Evolutionary conservation across 1,140 invertebrate species (phyloP), one percentile per base, ranked within the genome.

Genomic region (Brachionus rubens): DNA sequence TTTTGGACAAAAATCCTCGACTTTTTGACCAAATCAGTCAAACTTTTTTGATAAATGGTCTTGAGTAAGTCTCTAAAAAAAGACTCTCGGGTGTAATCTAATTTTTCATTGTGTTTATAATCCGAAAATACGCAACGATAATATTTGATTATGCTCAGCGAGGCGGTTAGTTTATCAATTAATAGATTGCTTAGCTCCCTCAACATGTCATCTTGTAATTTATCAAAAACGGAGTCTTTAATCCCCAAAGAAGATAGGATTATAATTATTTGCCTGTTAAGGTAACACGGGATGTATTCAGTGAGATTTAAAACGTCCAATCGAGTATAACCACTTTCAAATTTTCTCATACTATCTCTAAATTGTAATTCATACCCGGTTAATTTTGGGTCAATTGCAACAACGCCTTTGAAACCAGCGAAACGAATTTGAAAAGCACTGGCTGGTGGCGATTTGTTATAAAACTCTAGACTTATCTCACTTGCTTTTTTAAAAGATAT

Each of bases 291-390:
- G n/a, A 59, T 59, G 28, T 59, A 59, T 19, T 59, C 54, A 33
- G 54, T n/a, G 6, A 59, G 16, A 36, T 59, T 59, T 14, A 59
- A 36, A 19, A 65, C 33, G 14, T 65, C 40, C 36, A 65, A 24
- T 43, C 59, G 36, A 26, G 19, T 65, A 59, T 78, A 46, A 14
- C 76, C 41, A 65, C 77, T 80, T 12, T 65, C 30, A 46, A 82
- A 82, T 56, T 82, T 82, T 76, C 78, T 70, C 80, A 82, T 82
- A 40, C 81, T 82, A 12, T 80, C 76, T 48, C 81, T 77, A 36
- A 79, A 77, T 16, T 76, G 47, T 7, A 80, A 77, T n/a, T 68
- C 41, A 40, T 79, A 54, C 12, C 62, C 76, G 59, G 79, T 52
- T 4, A 82, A 62, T 6, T 75, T 59, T 10, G 79, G 78, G 75